Base-by-base conservation (phyloP, 92 coral and sea anemone genomes). In the Epizoanthus stellaris region DNA sequence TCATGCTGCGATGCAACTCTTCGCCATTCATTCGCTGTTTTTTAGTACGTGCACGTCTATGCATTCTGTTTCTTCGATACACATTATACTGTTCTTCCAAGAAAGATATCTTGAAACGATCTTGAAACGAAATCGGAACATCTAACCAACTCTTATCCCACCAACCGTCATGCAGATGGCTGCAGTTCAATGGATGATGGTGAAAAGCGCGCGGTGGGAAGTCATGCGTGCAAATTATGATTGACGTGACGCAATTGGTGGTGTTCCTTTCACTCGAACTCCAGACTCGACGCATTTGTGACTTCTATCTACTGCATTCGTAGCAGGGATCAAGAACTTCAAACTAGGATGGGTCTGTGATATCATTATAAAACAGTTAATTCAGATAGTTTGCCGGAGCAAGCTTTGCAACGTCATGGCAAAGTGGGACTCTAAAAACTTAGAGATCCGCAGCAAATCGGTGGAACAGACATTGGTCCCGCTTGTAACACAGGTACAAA, bases 401-500 rank as follows among this genome's bases (percentile, higher is more conserved):
- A 5, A 64, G 21, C 83, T 63, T 21, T 63, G 42, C 39, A 79
- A 42, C 60, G 16, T 14, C 45, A 94, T 94, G 98, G 98, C 95
- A n/a, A 94, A 91, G 87, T 91, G 92, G 96, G 98, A 96, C 75
- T 80, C 98, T 12, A 89, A 88, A 69, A 94, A 92, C 74, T 80
- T 96, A n/a, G 98, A 96, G 82, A 91, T 96, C 19, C 94, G 93
- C 16, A 96, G 98, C 77, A 96, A 96, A 88, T 96, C 98, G 80
- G 96, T 96, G 19, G 98, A 96, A 85, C 98, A 94, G 93, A 96
- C 98, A 19, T 88, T 96, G 66, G 91, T 93, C 77, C 98, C 98
- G 59, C 82, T 96, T 40, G 98, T 96, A 43, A 89, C 98, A 25
- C 98, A 96, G 94, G 98, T 96, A 85, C 53, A 17, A 14, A 34